Evolutionary conservation across 2,113 vertebrate genomes (phyloP).

Genomic region (Pygoscelis antarcticus): DNA sequence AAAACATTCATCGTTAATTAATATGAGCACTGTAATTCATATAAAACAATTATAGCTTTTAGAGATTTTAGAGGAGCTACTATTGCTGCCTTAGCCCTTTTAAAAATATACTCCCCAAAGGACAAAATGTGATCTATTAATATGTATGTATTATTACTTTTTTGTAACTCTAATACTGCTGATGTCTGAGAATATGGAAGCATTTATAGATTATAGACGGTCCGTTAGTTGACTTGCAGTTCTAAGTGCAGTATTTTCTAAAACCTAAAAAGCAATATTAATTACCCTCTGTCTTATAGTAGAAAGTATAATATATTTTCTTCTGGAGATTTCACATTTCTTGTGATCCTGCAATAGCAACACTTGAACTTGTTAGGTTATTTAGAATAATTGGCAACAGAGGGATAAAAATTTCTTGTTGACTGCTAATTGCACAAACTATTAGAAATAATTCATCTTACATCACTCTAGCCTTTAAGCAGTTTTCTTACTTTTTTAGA

Average conservation of each 20-base stretch:
- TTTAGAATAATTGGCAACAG: slow-evolving; percentile 40
- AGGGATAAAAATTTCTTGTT: slow-evolving; percentile 35
- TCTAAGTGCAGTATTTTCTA: slow-evolving; percentile 78
- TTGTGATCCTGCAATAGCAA: slow-evolving; percentile 37
- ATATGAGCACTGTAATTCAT: slow-evolving; percentile 71
- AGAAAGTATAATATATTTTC: slow-evolving; percentile 49
- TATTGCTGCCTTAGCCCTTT: slow-evolving; percentile 77
- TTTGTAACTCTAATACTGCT: slow-evolving; percentile 74
- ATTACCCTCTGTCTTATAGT: slow-evolving; percentile 71
- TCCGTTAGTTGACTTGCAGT: slow-evolving; percentile 67
- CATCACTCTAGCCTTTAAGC: not conserved
- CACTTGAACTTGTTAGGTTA: slow-evolving; percentile 37
- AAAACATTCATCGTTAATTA: slow-evolving; percentile 75
- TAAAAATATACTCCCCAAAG: slow-evolving; percentile 77
- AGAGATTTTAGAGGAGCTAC: slow-evolving; percentile 72
- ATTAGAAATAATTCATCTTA: slow-evolving; percentile 48
- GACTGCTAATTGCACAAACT: slow-evolving; percentile 47
- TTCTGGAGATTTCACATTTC: slow-evolving; percentile 43
- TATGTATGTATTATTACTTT: slow-evolving; percentile 78
- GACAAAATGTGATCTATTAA: slow-evolving; percentile 79
- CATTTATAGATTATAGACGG: slow-evolving; percentile 73
- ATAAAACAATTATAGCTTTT: slow-evolving; percentile 78
- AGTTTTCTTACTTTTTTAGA: not conserved
- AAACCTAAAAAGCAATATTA: slow-evolving; percentile 78
- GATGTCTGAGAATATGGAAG: slow-evolving; percentile 75